Evolutionary conservation across 2,113 vertebrate species (phyloP), one percentile per base, ranked within the genome.

Genomic region (Hyperopisus bebe): DNA sequence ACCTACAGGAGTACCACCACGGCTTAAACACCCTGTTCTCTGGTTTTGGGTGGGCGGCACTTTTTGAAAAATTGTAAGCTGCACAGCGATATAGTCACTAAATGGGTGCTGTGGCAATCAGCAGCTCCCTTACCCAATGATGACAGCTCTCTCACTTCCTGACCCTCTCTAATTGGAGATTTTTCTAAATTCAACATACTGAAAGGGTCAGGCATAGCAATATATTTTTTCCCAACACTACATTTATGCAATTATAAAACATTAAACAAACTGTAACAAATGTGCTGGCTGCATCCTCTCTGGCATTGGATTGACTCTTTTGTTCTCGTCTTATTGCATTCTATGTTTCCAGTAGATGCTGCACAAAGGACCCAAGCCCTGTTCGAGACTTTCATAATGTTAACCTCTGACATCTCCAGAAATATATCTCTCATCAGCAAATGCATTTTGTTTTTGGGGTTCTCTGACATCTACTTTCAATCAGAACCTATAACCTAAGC

Each of bases 401-500:
- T 48, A 74, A 44, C 15, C 62, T 88, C 58, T 88, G 87, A 19
- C 87, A 70, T 91, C 91, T 93, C 92, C 92, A 92, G 91, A 93
- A 93, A 92, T 87, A 86, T 89, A 24, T 88, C 74, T 80, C 90
- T 90, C 92, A 91, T 90, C 91, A 91, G 88, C 90, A 91, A 89
- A 89, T 88, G 87, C 92, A 88, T 90, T 90, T 92, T 92, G 5
- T 89, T 89, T 92, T 90, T 91, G 89, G 90, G 89, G 93, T 93
- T 92, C 80, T 90, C 90, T 55, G 94, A 94, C 92, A 93, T 90
- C 85, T 86, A 86, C 93, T 95, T 94, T 94, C 93, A 91, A 92
- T 91, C 91, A 91, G 94, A 94, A 94, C 94, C 93, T 90, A 94
- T 96, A 94, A 93, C 95, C 94, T 92, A 92, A 93, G 95, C 93